Evolutionary conservation across 2,888 invertebrate species (phyloP).

Genomic region (Rambutsinella grinnellia): DNA sequence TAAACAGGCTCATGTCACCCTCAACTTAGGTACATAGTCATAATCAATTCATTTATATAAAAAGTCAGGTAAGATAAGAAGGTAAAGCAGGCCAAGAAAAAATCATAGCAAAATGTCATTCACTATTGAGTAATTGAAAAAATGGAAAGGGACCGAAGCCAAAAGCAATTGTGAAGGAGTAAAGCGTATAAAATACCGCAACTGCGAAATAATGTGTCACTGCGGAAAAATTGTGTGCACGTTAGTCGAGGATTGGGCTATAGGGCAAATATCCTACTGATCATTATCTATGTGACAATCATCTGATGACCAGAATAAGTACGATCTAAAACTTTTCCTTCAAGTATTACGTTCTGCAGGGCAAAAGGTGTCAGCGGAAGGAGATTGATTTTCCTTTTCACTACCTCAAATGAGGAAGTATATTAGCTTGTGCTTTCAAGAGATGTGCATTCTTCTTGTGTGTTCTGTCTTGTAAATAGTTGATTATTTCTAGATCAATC

Average conservation of each 20-base stretch:
- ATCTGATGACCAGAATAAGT: neutral
- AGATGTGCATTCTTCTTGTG: neutral
- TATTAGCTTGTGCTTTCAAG: neutral
- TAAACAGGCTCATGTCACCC: too few species aligned
- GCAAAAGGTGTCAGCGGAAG: neutral
- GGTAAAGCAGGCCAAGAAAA: constrained; percentile 25
- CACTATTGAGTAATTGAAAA: constrained; percentile 1
- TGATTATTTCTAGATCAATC: neutral
- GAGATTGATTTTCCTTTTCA: neutral
- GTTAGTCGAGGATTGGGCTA: neutral
- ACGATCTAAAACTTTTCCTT: neutral
- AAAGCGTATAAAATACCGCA: constrained; percentile 13
- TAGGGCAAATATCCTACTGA: neutral
- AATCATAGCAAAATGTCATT: neutral
- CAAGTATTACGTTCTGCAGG: too few species aligned
- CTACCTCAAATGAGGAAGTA: neutral
- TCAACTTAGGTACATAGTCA: too few species aligned
- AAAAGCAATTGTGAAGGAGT: neutral
- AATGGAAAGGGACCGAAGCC: too few species aligned
- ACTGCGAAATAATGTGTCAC: constrained; percentile 30
- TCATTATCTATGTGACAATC: neutral
- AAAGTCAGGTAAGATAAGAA: neutral
- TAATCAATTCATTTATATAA: constrained; percentile 9
- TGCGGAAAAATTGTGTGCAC: constrained; percentile 38
- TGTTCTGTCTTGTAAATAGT: neutral